Evolutionary conservation across 1,140 invertebrate genomes (phyloP), one percentile per base, ranked within the genome.

Genomic region (Neuroterus valhalla): DNA sequence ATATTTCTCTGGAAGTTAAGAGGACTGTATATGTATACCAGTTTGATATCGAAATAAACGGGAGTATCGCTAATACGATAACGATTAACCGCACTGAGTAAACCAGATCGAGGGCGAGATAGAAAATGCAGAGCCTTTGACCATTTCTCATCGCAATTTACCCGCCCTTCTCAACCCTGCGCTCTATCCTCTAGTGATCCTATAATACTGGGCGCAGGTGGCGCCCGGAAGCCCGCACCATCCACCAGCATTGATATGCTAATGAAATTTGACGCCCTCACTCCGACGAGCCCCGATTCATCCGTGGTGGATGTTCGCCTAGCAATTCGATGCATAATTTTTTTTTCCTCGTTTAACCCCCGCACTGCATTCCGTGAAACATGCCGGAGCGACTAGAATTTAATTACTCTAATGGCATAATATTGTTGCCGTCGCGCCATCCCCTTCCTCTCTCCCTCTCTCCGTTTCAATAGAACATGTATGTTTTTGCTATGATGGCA

Each of bases 231-330:
- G 74, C 79, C 80, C 84, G 78, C 82, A 80, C 87, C 88, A 89
- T 89, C 87, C 86, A 81, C 87, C 88, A 89, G 85, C 89, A 90
- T 90, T 90, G 89, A 90, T 90, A 90, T 90, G 89, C 89, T 90
- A 90, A 90, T 90, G 89, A 90, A 90, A 89, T 90, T 90, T 90
- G 89, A 89, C 86, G 87, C 89, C 88, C 89, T 87, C 85, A 82
- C 81, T 84, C 70, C 21, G 50, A n/a, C 43, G 55, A 66, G 71
- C 46, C 31, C 31, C 50, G n/a, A 45, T 71, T 66, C 48, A 4
- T 23, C 2, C 45, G n/a, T 68, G n/a, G n/a, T 70, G 23, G 42
- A 48, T 38, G 23, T 38, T 44, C 44, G 46, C 42, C 66, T 23
- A 38, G 55, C 72, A 38, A 75, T 68, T 77, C 55, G 46, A 78